These are phyloP conservation scores for Spatulosminthurus flaviceps DNA, from an alignment of 2,888 invertebrate species.

Conservation along the genomic window DNA sequence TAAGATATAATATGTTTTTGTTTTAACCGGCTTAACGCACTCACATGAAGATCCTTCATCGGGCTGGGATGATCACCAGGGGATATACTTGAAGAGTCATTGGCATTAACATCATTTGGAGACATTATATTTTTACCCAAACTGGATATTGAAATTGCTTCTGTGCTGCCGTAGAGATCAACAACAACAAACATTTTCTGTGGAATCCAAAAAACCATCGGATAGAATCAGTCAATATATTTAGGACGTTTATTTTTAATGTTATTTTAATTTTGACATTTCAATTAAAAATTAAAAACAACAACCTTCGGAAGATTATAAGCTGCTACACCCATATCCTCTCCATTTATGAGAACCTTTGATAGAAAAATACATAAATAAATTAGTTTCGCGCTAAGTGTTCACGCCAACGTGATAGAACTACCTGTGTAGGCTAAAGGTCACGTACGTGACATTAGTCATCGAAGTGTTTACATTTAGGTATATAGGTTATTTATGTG, in stretches of 20 bases:
- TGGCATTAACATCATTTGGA: slow-evolving; percentile 54
- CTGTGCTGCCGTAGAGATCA: slow-evolving; percentile 82
- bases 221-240: no score
- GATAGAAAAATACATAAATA: neutral
- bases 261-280: no score
- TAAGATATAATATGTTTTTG: neutral
- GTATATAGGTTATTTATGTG: no score
- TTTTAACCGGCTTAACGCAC: neutral
- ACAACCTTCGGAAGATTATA: slow-evolving; percentile 74
- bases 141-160: slow-evolving; percentile 77
- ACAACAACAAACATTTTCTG: slow-evolving; percentile 83
- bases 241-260: no score
- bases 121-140: slow-evolving; percentile 57
- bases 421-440: no score
- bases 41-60: slow-evolving; percentile 38
- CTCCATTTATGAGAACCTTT: slow-evolving; percentile 76
- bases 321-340: slow-evolving; percentile 76
- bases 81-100: slow-evolving; percentile 54
- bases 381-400: no score
- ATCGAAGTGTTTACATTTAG: no score
- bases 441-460: no score
- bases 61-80: slow-evolving; percentile 50
- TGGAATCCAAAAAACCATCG: slow-evolving; percentile 57
- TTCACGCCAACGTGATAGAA: no score
- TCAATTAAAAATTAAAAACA: neutral